phyloP scores from a whole-genome alignment of 2,797 vertebrate genomes.

The Menidia menidia region DNA sequence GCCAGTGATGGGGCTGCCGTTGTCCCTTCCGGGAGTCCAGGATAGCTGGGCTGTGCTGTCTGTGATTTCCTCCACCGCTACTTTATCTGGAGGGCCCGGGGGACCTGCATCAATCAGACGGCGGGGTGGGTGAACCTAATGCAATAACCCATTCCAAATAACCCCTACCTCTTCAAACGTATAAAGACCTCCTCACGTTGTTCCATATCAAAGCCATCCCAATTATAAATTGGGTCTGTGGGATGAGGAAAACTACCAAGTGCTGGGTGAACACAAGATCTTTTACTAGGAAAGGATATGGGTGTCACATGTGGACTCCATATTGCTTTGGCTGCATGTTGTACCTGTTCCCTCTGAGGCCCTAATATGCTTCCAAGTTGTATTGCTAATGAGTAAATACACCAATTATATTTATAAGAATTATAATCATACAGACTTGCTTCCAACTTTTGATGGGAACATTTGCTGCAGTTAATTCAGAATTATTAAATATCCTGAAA shows the following conservation, averaged over 20 bases:
- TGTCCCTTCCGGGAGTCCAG: slow-evolving; percentile 85
- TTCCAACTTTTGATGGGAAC: no score
- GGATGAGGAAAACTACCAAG: slow-evolving; percentile 16
- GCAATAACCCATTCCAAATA: slow-evolving; percentile 20
- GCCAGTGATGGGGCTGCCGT: slow-evolving; percentile 86
- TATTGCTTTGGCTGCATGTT: slow-evolving; percentile 34
- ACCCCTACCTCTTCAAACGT: slow-evolving; percentile 28
- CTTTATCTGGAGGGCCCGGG: slow-evolving; percentile 83
- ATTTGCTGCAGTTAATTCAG: no score
- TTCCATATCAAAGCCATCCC: slow-evolving; percentile 49
- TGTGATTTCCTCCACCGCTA: slow-evolving; percentile 86
- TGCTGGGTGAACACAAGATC: slow-evolving; percentile 29
- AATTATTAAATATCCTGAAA: no score
- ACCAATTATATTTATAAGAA: slow-evolving; percentile 60
- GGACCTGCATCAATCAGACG: slow-evolving; percentile 79
- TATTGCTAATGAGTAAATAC: slow-evolving; percentile 77
- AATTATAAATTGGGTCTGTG: slow-evolving; percentile 54
- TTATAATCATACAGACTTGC: no score
- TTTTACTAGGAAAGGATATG: slow-evolving; percentile 25
- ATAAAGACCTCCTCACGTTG: slow-evolving; percentile 21
- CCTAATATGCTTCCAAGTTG: slow-evolving; percentile 69
- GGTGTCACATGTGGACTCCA: slow-evolving; percentile 1
- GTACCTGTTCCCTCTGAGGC: slow-evolving; percentile 51
- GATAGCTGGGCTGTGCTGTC: slow-evolving; percentile 86
- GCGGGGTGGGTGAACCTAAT: slow-evolving; percentile 37